Percentiles rank a stretch among this genome's conserved stretches.
Conservation (phyloP, 2,113 vertebrate genomes). For the Sturnus vulgaris region DNA sequence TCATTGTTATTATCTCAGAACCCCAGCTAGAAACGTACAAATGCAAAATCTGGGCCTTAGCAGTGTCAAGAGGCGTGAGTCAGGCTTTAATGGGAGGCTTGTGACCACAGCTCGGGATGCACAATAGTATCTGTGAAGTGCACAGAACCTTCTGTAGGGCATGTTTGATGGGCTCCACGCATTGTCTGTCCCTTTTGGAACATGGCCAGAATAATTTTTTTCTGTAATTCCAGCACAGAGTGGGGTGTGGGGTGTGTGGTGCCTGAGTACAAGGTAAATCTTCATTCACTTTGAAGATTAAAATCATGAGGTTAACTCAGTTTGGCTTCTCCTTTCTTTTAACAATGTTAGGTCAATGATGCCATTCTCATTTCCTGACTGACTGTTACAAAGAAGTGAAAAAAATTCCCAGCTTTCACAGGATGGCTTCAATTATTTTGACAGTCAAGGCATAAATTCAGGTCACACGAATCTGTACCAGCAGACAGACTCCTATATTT, state of each 20-base stretch:
- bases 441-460: neutral
- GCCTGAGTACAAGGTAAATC: neutral
- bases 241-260: no score
- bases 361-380: neutral
- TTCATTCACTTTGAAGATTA: neutral
- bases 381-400: neutral
- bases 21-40: neutral
- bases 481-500: neutral
- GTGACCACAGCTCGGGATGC: neutral
- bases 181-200: neutral
- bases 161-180: rapidly evolving
- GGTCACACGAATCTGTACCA: neutral
- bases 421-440: neutral
- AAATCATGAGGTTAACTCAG: neutral
- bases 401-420: neutral
- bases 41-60: neutral
- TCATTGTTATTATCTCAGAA: neutral
- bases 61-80: neutral
- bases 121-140: neutral
- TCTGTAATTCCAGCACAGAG: neutral
- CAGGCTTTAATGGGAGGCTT: neutral
- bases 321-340: neutral
- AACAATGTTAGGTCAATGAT: neutral
- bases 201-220: neutral
- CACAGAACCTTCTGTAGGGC: neutral